A percentile compares a stretch with the other conserved stretches of the same genome.
These are phyloP conservation scores for Cassiopea andromeda DNA, from an alignment of 30 jellyfish, hydroid and myxozoan species.

Conservation along the genomic window DNA sequence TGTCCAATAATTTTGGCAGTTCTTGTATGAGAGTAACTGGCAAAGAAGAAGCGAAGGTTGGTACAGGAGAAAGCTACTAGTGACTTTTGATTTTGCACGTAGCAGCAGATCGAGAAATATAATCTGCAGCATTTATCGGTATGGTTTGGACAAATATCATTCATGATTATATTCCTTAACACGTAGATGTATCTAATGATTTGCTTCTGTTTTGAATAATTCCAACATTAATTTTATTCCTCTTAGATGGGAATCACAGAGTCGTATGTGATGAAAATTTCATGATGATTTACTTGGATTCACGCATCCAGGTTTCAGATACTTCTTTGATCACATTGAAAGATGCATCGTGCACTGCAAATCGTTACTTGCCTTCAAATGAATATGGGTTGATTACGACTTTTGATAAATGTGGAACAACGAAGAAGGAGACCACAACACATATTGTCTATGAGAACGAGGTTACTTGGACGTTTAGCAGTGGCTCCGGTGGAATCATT, in stretches of 20 bases:
- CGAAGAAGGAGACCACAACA: conserved; percentile 33
- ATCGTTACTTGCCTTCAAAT: conserved; percentile 5
- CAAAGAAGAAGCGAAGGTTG: too few relatives aligned
- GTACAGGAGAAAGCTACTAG: too few relatives aligned
- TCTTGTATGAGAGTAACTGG: too few relatives aligned
- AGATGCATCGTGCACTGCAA: conserved; percentile 17
- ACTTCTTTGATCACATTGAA: conserved; percentile 12
- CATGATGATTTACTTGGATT: conserved; percentile 45
- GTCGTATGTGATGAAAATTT: conserved; percentile 50
- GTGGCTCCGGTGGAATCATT: background rate
- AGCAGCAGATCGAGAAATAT: too few relatives aligned
- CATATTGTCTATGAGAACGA: conserved; percentile 47
- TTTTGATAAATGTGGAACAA: conserved; percentile 42
- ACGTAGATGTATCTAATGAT: too few relatives aligned
- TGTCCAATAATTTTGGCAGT: too few relatives aligned
- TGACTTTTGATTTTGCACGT: too few relatives aligned
- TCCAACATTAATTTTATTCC: background rate
- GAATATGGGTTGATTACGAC: conserved; percentile 31
- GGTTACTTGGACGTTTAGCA: conserved; percentile 22
- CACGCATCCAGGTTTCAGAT: conserved; percentile 1
- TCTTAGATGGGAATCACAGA: conserved; percentile 33
- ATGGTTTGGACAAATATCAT: too few relatives aligned
- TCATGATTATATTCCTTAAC: too few relatives aligned
- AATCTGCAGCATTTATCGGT: too few relatives aligned
- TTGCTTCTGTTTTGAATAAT: too few relatives aligned